These are phyloP conservation scores for Julus scandinavius DNA, from an alignment of 2,888 invertebrate genomes.

Conservation along the genomic window DNA sequence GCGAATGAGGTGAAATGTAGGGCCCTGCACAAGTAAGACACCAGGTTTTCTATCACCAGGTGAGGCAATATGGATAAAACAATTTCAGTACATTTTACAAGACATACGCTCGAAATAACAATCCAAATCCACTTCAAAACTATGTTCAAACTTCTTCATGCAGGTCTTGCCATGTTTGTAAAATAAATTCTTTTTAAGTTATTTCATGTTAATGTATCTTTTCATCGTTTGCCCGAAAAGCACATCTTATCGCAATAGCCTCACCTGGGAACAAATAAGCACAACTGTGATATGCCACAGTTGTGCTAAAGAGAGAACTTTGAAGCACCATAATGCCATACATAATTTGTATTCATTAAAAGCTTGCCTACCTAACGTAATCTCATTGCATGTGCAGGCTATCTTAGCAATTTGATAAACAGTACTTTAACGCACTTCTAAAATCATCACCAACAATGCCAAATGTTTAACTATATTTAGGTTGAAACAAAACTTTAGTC, in stretches of 20 bases:
- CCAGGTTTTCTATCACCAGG: not conserved
- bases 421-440: not conserved
- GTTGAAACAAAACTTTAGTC: no score
- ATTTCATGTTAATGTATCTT: not conserved
- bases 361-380: not conserved
- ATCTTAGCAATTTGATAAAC: not conserved
- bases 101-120: not conserved
- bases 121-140: not conserved
- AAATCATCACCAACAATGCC: no score
- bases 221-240: not conserved
- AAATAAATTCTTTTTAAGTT: no score
- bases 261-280: not conserved
- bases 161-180: no score
- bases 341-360: constrained; percentile 6
- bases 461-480: no score
- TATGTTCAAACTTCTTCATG: no score
- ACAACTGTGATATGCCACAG: not conserved
- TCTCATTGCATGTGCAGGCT: not conserved
- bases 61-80: not conserved
- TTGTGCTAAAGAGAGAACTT: not conserved
- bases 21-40: not conserved
- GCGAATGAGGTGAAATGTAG: not conserved
- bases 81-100: not conserved
- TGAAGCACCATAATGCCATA: not conserved
- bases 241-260: not conserved